Evolutionary conservation across 1,140 invertebrate species (phyloP), one percentile per base, ranked within the genome.

Genomic region (Habropoda laboriosa): DNA sequence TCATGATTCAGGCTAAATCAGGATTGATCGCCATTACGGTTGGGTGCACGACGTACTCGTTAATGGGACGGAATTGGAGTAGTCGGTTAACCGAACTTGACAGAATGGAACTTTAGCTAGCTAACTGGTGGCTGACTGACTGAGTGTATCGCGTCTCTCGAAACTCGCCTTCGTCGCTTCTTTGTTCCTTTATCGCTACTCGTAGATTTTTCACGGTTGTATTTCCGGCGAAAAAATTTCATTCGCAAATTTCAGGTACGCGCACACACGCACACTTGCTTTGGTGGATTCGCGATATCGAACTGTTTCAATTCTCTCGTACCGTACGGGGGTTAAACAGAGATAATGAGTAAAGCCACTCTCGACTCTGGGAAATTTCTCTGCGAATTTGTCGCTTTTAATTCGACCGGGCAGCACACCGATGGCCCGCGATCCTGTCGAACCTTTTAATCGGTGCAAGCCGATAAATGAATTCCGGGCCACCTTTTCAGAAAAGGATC

Each of bases 391-490:
- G 42, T 47, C 42, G 21, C 35, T 60, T 60, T 60, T 60, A 38
- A 60, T 38, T 32, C 55, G 27, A 4, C 1, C 24, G 10, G n/a
- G n/a, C 7, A 16, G 27, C 16, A 13, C 2, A 16, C 3, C 0
- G 12, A 5, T 12, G n/a, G n/a, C n/a, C n/a, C n/a, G n/a, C n/a
- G n/a, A n/a, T n/a, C n/a, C 63, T 21, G 51, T 42, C 47, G 49
- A 66, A 55, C n/a, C 40, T 10, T 49, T 53, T 45, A 79, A 79
- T 60, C 38, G 38, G 16, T 57, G 7, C 4, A 16, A 53, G 10
- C 38, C 57, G 76, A 72, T 79, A 51, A 72, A 72, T 79, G 58
- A 61, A 79, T 79, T 72, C 55, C 42, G 18, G 45, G 35, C 21
- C 45, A 51, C 13, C 67, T 60, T 72, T 79, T 53, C 76, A 53